These are phyloP conservation scores for Sebastes schlegelii DNA, from an alignment of 2,113 vertebrate genomes.

Conservation along the genomic window DNA sequence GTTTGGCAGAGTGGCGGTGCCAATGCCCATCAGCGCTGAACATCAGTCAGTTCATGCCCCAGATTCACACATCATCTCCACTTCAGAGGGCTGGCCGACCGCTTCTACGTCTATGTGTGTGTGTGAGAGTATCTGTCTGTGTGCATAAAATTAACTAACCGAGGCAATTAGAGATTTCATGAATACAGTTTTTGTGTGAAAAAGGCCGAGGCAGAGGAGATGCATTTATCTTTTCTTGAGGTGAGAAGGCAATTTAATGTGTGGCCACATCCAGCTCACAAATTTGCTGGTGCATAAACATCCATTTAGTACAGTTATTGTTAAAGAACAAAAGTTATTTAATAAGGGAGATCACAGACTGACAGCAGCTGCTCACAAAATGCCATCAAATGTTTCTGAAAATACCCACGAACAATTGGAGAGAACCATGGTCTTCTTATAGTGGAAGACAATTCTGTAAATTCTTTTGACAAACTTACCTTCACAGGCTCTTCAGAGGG, in stretches of 20 bases:
- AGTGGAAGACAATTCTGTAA: neutral
- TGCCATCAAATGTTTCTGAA: neutral
- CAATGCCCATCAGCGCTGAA: conserved; percentile 62
- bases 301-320: neutral
- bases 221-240: neutral
- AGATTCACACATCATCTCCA: conserved; percentile 76
- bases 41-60: conserved; percentile 74
- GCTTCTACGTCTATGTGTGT: conserved; percentile 4
- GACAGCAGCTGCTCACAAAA: neutral
- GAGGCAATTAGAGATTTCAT: conserved; percentile 50
- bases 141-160: conserved; percentile 56
- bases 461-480: conserved; percentile 4
- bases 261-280: neutral
- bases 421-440: neutral
- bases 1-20: conserved; percentile 37
- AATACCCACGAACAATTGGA: neutral
- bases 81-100: conserved; percentile 63
- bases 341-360: neutral
- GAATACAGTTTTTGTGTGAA: conserved; percentile 47
- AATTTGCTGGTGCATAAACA: no score
- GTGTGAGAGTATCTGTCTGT: conserved; percentile 19
- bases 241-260: conserved; percentile 3
- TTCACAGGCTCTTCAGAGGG: conserved; percentile 18
- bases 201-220: conserved; percentile 7
- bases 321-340: neutral